A percentile compares a stretch with the other conserved stretches of the same genome.
phyloP scores from a whole-genome alignment of 2,113 vertebrate species.

The Etheostoma spectabile region DNA sequence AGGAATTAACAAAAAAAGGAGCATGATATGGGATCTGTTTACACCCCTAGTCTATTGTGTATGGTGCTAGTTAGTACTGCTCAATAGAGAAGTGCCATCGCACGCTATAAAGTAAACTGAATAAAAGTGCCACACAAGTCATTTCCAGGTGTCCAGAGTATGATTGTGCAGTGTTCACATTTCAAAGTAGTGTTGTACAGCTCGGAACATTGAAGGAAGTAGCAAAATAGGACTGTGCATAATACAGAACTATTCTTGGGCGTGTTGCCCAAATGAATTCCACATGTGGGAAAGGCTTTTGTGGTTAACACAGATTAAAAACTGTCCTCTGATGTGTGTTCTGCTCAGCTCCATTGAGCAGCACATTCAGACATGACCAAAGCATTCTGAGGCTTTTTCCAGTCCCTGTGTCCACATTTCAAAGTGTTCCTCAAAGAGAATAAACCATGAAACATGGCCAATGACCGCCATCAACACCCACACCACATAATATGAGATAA shows the following conservation, averaged over 20 bases:
- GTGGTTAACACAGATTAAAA: constrained; percentile 34
- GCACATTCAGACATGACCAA: constrained; percentile 15
- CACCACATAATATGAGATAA: constrained; percentile 47
- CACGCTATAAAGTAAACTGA: neutral
- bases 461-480: constrained; percentile 58
- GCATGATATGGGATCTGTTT: neutral
- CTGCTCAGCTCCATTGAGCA: constrained; percentile 38
- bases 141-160: neutral
- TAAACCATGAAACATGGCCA: constrained; percentile 41
- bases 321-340: constrained; percentile 20
- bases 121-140: neutral
- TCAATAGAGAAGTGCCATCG: neutral
- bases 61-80: neutral
- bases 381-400: constrained; percentile 22
- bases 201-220: neutral
- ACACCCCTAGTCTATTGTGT: neutral
- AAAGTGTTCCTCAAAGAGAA: constrained; percentile 40
- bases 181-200: neutral
- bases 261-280: neutral
- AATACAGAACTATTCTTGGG: neutral
- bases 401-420: constrained; percentile 29
- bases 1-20: no score
- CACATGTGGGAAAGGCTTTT: neutral
- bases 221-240: neutral
- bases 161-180: neutral